phyloP scores from a whole-genome alignment of 2,888 invertebrate species.

The Agrenia bidenticulata region DNA sequence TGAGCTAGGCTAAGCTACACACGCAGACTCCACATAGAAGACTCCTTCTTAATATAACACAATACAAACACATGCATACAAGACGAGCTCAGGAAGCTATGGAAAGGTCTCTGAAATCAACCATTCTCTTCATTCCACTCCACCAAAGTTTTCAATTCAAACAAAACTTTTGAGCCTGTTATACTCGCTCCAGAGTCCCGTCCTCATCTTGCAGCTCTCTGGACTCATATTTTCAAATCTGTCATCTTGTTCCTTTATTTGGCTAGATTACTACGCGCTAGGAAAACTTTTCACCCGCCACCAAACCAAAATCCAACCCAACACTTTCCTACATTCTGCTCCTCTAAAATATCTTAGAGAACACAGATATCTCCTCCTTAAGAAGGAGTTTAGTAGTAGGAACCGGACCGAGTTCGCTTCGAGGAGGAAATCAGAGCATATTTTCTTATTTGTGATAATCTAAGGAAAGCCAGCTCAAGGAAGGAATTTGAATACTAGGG shows the following conservation, averaged over 20 bases:
- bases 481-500: no score
- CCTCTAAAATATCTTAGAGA: neutral
- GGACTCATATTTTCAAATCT: constrained; percentile 52
- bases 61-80: no score
- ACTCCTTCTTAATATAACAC: no score
- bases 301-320: constrained; percentile 11
- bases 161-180: constrained; percentile 40
- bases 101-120: constrained; percentile 9
- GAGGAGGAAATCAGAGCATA: constrained; percentile 12
- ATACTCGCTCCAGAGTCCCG: constrained; percentile 1
- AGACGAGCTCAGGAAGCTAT: neutral
- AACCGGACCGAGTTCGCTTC: neutral
- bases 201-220: constrained; percentile 2
- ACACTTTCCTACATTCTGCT: neutral
- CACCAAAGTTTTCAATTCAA: constrained; percentile 40
- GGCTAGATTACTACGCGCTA: constrained; percentile 24
- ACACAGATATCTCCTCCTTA: neutral
- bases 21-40: no score
- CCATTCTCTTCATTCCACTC: constrained; percentile 17
- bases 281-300: constrained; percentile 29
- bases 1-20: no score
- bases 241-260: constrained; percentile 46
- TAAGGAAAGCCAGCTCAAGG: no score
- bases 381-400: constrained; percentile 13
- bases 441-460: constrained; percentile 8